Percentiles rank a stretch among this genome's conserved stretches.
These are phyloP conservation scores for Eumerus sabulonum DNA, from an alignment of 2,888 invertebrate species.

Conservation along the genomic window DNA sequence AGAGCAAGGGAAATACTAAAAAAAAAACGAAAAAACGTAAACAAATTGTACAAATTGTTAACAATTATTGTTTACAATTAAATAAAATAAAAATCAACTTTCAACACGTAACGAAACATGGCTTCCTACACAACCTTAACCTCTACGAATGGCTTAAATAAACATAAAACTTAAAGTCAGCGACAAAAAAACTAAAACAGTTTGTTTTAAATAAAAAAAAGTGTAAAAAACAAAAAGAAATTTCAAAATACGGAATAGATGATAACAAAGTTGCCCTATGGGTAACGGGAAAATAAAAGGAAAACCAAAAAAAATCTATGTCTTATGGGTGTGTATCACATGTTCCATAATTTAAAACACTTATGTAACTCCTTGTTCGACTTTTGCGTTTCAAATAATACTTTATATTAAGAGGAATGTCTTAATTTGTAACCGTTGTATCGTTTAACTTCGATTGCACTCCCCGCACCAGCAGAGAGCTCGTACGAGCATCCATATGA, in stretches of 20 bases:
- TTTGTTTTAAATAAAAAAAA: slow-evolving; percentile 32
- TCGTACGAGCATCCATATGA: slow-evolving; percentile 1
- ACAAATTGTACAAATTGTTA: slow-evolving; percentile 35
- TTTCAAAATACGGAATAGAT: background rate
- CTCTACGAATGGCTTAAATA: slow-evolving; percentile 59
- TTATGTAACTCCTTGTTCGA: slow-evolving; percentile 20
- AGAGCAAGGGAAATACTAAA: slow-evolving; percentile 26
- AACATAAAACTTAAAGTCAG: slow-evolving; percentile 11
- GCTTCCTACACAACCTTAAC: slow-evolving; percentile 52
- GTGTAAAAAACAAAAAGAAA: background rate
- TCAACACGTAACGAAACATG: slow-evolving; percentile 50
- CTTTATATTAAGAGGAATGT: slow-evolving; percentile 67
- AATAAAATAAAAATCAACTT: slow-evolving; percentile 26
- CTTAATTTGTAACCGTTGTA: slow-evolving; percentile 44
- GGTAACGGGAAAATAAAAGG: slow-evolving; percentile 13
- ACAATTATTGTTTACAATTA: slow-evolving; percentile 40
- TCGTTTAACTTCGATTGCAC: slow-evolving; percentile 1
- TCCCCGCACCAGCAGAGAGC: slow-evolving; percentile 26
- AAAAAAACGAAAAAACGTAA: slow-evolving; percentile 21
- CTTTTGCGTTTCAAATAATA: slow-evolving; percentile 51
- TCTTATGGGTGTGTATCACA: slow-evolving; percentile 64
- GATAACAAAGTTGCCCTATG: slow-evolving; percentile 8
- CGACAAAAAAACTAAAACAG: slow-evolving; percentile 24
- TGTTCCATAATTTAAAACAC: slow-evolving; percentile 54
- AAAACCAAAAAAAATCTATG: slow-evolving; percentile 38